Conservation (phyloP, 2,797 vertebrate species). For the Ptychadena robeensis region DNA sequence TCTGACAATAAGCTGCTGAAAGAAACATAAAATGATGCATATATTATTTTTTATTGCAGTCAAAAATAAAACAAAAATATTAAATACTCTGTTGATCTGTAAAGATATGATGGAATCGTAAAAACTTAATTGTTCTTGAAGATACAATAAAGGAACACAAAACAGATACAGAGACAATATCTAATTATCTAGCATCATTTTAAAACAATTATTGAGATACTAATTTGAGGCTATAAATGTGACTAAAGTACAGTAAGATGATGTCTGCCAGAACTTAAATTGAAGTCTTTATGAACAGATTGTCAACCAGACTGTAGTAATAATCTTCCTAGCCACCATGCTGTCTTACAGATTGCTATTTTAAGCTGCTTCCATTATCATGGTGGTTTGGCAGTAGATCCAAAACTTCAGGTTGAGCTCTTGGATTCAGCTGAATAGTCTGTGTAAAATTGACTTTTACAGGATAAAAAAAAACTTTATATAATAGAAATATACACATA, state of each 20-base stretch:
- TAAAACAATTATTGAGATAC: conserved; percentile 52
- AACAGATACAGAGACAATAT: conserved; percentile 6
- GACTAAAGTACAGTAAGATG: conserved; percentile 67
- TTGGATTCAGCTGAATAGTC: conserved; percentile 53
- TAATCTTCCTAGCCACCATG: conserved; percentile 69
- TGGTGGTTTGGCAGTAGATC: conserved; percentile 66
- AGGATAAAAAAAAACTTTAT: background rate
- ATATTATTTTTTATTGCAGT: background rate
- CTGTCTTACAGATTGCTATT: conserved; percentile 70
- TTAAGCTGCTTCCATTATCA: conserved; percentile 70
- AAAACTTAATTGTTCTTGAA: background rate
- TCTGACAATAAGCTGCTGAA: too few relatives aligned
- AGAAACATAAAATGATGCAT: too few relatives aligned
- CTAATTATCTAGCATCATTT: conserved; percentile 15
- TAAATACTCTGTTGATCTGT: background rate
- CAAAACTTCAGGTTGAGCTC: conserved; percentile 65
- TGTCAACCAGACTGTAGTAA: conserved; percentile 69
- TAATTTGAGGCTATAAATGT: conserved; percentile 61
- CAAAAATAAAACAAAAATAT: background rate
- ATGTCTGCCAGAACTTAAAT: conserved; percentile 64
- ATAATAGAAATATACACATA: conserved; percentile 6
- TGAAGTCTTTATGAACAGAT: conserved; percentile 68
- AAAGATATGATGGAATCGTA: background rate
- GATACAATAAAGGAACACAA: background rate
- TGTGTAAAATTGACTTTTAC: conserved; percentile 28